These are phyloP conservation scores for Hypomecis punctinalis DNA, from an alignment of 2,888 invertebrate genomes.

Conservation along the genomic window DNA sequence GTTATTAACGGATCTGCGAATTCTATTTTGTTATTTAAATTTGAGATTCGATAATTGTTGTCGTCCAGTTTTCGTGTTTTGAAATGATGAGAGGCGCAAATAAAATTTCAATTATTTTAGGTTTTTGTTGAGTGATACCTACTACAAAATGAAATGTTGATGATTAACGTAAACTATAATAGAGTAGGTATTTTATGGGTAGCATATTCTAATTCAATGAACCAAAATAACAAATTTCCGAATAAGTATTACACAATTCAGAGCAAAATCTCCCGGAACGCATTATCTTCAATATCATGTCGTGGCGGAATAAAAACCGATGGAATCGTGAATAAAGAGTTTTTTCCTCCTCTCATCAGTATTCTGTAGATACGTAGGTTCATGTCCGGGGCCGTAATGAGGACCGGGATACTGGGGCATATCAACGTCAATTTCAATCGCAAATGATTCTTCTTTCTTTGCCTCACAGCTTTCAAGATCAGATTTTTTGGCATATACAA, in stretches of 20 bases:
- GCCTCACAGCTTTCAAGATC: no score
- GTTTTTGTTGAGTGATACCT: no score
- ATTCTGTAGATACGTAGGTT: conserved; percentile 30
- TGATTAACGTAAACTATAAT: no score
- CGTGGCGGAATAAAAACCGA: conserved; percentile 32
- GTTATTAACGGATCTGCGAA: no score
- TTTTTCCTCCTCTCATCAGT: conserved; percentile 35
- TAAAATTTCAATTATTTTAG: no score
- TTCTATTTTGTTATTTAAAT: background rate
- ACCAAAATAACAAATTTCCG: background rate
- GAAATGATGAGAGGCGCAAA: no score
- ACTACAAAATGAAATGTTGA: no score
- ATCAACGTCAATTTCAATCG: no score
- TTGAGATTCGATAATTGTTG: background rate
- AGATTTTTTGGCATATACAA: no score
- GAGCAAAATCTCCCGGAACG: conserved; percentile 17
- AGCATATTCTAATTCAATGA: background rate
- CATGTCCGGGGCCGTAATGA: conserved; percentile 15
- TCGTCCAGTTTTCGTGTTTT: no score
- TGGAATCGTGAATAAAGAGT: conserved; percentile 35
- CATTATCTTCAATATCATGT: conserved; percentile 30
- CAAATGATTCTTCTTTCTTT: no score
- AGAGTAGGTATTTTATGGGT: background rate
- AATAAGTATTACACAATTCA: conserved; percentile 8
- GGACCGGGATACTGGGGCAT: conserved; percentile 1